Conservation (phyloP, 2,888 invertebrate species). For the Sesia apiformis region DNA sequence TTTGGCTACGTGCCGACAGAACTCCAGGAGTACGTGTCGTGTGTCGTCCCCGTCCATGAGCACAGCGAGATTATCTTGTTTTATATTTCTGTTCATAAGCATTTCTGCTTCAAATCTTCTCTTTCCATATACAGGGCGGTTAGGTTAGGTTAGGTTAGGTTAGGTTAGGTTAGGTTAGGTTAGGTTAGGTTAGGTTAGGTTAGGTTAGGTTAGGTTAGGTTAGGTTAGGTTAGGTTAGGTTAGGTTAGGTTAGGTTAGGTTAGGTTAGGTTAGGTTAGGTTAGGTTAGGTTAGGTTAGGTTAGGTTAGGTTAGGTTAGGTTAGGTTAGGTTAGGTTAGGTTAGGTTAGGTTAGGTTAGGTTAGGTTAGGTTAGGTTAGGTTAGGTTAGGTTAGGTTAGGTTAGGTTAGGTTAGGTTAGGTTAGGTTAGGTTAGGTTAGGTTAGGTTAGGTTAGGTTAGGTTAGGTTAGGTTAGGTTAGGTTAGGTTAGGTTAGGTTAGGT, state of each 20-base stretch:
- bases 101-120: too few relatives aligned
- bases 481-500: constrained; percentile 14
- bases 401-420: constrained; percentile 9
- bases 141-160: constrained; percentile 10
- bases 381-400: constrained; percentile 10
- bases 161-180: constrained; percentile 11
- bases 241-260: constrained; percentile 12
- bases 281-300: constrained; percentile 11
- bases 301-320: constrained; percentile 11
- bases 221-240: constrained; percentile 13
- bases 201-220: constrained; percentile 11
- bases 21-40: too few relatives aligned
- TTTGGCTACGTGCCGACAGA: too few relatives aligned
- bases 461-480: constrained; percentile 7
- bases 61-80: too few relatives aligned
- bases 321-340: constrained; percentile 7
- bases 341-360: constrained; percentile 6
- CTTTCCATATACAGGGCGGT: too few relatives aligned
- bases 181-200: constrained; percentile 12
- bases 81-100: too few relatives aligned
- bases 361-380: constrained; percentile 9
- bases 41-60: too few relatives aligned
- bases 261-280: constrained; percentile 10
- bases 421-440: constrained; percentile 8
- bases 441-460: constrained; percentile 10